Evolutionary conservation across 2,113 vertebrate genomes (phyloP), one percentile per base, ranked within the genome.

Genomic region (Mohoua ochrocephala): DNA sequence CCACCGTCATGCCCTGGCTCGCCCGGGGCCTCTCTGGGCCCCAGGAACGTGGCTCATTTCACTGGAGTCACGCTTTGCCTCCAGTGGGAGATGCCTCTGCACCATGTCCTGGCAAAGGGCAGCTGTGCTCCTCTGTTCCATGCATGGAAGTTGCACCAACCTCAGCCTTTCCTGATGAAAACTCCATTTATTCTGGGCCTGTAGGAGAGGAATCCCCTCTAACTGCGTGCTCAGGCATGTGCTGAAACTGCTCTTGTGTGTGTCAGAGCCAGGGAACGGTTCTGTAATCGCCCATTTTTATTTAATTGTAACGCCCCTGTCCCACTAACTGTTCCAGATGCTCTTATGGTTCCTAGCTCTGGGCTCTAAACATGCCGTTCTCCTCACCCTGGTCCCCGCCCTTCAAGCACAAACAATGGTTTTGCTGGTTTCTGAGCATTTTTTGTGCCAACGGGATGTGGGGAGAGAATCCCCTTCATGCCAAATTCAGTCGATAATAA

Each of bases 361-460:
- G 93, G 95, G 96, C 94, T 94, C 59, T 84, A 87, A 96, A 95
- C 94, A 96, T 37, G 89, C 89, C 89, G 93, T 97, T 96, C 96
- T 94, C 89, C 93, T 93, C 95, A 87, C 91, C 93, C 93, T 63
- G 68, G 91, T 89, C 96, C 84, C 94, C 91, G 11, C 95, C 94
- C 95, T 94, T 84, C 50, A 1, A 96, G 96, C 85, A 93, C 91
- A 96, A 96, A 96, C 93, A 94, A 96, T 94, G 89, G 93, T 93
- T 97, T 96, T 85, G 74, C 78, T 94, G 95, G 93, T 27, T 96
- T 96, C 68, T 96, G 84, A 94, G 87, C 49, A 78, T 83, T 87
- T 80, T 79, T 70, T 85, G 94, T 87, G 95, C 96, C 96, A 96
- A 96, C 28, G 91, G 96, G 96, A 97, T 97, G 94, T 97, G 96